Percentiles rank a stretch among this genome's conserved stretches.
Evolutionary conservation across 1,140 invertebrate genomes (phyloP).

Genomic region (Drosophila bocqueti): DNA sequence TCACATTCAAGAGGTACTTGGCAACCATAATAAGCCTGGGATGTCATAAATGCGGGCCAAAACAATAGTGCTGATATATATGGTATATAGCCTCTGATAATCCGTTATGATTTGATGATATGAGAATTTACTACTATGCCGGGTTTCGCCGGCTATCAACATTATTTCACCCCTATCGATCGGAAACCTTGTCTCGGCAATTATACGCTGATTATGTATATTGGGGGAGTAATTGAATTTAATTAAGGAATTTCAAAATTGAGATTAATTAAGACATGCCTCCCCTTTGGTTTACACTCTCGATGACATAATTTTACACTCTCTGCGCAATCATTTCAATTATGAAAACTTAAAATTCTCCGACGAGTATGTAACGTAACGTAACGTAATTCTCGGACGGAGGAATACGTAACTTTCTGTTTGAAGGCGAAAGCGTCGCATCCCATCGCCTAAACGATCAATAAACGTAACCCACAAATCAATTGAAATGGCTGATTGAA

Average conservation of each 20-base stretch:
- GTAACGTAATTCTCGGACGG: slow-evolving; percentile 3
- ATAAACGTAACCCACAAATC: slow-evolving; percentile 69
- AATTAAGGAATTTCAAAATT: slow-evolving; percentile 63
- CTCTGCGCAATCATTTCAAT: slow-evolving; percentile 7
- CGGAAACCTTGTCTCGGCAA: slow-evolving; percentile 15
- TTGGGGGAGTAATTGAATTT: slow-evolving; percentile 65
- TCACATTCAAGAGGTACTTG: slow-evolving; percentile 35
- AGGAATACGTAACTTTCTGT: slow-evolving; percentile 7
- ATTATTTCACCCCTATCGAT: slow-evolving; percentile 36
- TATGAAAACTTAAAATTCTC: slow-evolving; percentile 44
- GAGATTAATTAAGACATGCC: slow-evolving; percentile 56
- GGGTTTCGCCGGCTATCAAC: slow-evolving; percentile 1
- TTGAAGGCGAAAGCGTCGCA: slow-evolving; percentile 15
- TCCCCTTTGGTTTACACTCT: slow-evolving; percentile 35
- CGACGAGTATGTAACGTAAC: slow-evolving; percentile 28
- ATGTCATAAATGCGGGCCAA: slow-evolving; percentile 23
- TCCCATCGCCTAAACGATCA: slow-evolving; percentile 41
- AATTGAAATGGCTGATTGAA: slow-evolving; percentile 71
- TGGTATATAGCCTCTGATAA: slow-evolving; percentile 36
- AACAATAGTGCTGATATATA: slow-evolving; percentile 17
- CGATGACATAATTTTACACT: slow-evolving; percentile 28
- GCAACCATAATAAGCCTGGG: slow-evolving; percentile 24
- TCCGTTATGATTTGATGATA: slow-evolving; percentile 48
- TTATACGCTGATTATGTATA: slow-evolving; percentile 59
- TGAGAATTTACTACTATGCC: slow-evolving; percentile 8